Conservation (phyloP, 2,797 vertebrate genomes). For the Halcyon badia region DNA sequence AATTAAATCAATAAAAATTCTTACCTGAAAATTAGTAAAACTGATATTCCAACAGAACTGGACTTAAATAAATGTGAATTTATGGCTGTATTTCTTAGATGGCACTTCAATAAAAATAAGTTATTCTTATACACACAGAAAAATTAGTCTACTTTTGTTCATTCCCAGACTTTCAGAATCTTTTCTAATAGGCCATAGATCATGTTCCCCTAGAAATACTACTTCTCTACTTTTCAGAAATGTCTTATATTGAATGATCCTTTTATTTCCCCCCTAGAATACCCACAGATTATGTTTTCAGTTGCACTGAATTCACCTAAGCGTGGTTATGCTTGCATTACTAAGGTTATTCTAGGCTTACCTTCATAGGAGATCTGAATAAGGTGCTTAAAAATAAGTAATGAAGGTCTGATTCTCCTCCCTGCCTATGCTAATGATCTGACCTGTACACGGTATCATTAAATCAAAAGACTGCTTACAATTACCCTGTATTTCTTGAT, state of each 20-base stretch:
- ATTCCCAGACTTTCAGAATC: neutral
- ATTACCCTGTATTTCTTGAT: neutral
- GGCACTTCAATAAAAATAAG: neutral
- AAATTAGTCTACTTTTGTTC: neutral
- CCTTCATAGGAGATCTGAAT: neutral
- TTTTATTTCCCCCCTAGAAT: neutral
- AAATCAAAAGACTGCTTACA: neutral
- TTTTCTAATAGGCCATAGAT: neutral
- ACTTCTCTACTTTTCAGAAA: neutral
- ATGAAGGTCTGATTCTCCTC: neutral
- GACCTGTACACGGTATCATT: neutral
- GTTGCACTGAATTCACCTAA: neutral
- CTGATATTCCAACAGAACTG: neutral
- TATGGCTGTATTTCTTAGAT: neutral
- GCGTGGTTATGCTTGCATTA: neutral
- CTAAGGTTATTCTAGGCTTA: neutral
- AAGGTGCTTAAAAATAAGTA: neutral
- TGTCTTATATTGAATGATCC: neutral
- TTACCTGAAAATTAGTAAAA: constrained; percentile 20
- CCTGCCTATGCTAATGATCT: neutral
- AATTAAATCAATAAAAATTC: constrained; percentile 7
- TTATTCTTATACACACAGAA: neutral
- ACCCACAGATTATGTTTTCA: neutral
- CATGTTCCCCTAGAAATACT: neutral
- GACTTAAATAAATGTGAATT: neutral